A percentile compares a stretch with the other conserved stretches of the same genome.
Evolutionary conservation across 2,113 vertebrate species (phyloP).

Genomic region (Paratilapia polleni): DNA sequence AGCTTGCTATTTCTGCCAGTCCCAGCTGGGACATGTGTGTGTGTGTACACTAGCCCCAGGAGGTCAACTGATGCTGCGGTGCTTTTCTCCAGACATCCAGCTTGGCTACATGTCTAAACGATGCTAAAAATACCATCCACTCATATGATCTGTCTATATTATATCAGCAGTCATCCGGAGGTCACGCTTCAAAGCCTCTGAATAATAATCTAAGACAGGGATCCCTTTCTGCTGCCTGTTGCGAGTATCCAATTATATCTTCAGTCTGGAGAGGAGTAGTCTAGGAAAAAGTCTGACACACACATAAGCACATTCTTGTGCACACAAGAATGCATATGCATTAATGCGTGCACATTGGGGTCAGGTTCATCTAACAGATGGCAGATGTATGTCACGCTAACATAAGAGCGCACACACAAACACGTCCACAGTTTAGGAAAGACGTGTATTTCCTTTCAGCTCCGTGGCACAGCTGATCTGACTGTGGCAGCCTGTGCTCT

Average conservation of each 20-base stretch:
- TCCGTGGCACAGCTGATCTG: conserved; percentile 59
- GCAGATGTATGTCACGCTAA: conserved; percentile 24
- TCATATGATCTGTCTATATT: conserved; percentile 65
- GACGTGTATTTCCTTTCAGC: conserved; percentile 55
- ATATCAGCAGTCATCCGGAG: conserved; percentile 54
- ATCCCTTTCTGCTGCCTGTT: conserved; percentile 48
- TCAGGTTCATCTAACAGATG: conserved; percentile 64
- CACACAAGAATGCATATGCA: background rate
- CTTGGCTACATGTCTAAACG: conserved; percentile 54
- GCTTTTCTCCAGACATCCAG: conserved; percentile 47
- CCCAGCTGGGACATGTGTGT: conserved; percentile 41
- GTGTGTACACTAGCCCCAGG: conserved; percentile 39
- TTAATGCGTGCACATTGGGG: conserved; percentile 20
- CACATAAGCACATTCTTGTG: conserved; percentile 7
- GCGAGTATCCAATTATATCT: conserved; percentile 40
- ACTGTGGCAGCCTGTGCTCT: conserved; percentile 38
- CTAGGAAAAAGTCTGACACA: conserved; percentile 3
- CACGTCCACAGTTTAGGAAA: conserved; percentile 18
- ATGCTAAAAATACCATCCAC: conserved; percentile 66
- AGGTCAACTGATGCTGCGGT: conserved; percentile 35
- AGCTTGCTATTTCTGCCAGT: conserved; percentile 55
- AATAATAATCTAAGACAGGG: conserved; percentile 61
- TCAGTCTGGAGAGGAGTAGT: background rate
- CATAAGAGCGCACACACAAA: conserved; percentile 2
- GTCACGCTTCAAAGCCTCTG: conserved; percentile 55